Evolutionary conservation across 2,797 vertebrate species (phyloP), one percentile per base, ranked within the genome.

Genomic region (Liparis tanakae): DNA sequence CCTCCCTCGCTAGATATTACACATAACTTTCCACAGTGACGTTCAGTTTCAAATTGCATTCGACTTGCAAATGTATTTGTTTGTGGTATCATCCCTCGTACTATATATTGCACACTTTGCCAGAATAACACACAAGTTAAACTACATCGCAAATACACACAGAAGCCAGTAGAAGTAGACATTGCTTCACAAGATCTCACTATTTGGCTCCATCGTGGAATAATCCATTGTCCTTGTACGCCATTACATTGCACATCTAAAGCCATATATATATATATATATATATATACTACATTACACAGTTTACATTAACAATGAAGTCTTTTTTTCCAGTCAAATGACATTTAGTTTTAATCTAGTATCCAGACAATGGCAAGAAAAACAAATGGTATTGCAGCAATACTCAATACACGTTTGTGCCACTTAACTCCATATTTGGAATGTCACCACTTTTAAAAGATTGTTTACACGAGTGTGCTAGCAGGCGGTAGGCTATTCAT

Each of bases 61-160:
- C 20, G 15, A 75, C 2, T 0, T 50, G 55, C 34, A 66, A 77
- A 78, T 72, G 0, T 70, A 72, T 30, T 33, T 15, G 20, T 78
- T 78, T 66, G 5, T 14, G 39, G 39, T 60, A 6, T 41, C 8
- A 7, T 74, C 36, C 37, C 4, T 20, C 50, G 4, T 3, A 13
- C 62, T 74, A 79, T 63, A 60, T 61, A 60, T 74, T 64, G 54
- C 17, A 43, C 50, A 22, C n/a, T 10, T 41, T 59, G 17, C 33
- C 22, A 5, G 18, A 41, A 54, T 65, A 36, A 34, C 54, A 4
- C 3, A 4, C 41, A 59, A 20, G 60, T 48, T 36, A 39, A 66
- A 34, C 0, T 33, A 37, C 13, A 54, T 63, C 43, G 34, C 41
- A 55, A 20, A 37, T 6, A 41, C 1, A 66, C 34, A 66, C 34